Percentiles rank a stretch among this genome's conserved stretches.
Evolutionary conservation across 2,113 vertebrate species (phyloP).

Genomic region (Pycnonotus jocosus): DNA sequence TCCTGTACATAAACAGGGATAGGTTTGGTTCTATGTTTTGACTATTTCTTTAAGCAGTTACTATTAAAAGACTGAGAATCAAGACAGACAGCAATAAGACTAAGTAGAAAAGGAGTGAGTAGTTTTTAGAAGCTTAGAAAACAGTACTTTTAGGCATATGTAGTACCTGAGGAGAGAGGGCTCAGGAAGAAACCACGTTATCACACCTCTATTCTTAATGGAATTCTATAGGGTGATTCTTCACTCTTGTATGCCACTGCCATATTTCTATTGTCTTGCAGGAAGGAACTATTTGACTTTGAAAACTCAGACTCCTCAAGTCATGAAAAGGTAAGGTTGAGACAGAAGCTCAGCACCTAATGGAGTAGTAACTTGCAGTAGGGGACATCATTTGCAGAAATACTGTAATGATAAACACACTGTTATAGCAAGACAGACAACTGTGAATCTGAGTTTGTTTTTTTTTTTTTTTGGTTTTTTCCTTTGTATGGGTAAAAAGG

Average conservation of each 20-base stretch:
- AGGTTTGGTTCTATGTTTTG: neutral
- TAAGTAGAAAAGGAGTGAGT: neutral
- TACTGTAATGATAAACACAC: rapidly evolving
- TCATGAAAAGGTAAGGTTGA: constrained; percentile 39
- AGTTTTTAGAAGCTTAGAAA: neutral
- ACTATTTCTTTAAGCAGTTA: neutral
- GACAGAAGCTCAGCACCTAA: neutral
- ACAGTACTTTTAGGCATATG: neutral
- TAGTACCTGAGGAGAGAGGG: neutral
- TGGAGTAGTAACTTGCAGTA: neutral
- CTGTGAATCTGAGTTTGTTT: neutral
- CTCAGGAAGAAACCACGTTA: rapidly evolving
- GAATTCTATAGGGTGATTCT: neutral
- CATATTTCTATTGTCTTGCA: neutral
- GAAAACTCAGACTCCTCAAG: constrained; percentile 37
- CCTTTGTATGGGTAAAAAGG: neutral
- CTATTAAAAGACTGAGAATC: neutral
- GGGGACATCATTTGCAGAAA: neutral
- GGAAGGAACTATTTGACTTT: constrained; percentile 38
- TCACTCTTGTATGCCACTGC: rapidly evolving
- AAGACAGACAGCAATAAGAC: neutral
- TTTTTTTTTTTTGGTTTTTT: neutral
- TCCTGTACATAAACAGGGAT: rapidly evolving
- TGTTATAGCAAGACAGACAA: neutral
- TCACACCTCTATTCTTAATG: rapidly evolving